Evolutionary conservation across 2,113 vertebrate species (phyloP).

Genomic region (Synodontis membranacea): DNA sequence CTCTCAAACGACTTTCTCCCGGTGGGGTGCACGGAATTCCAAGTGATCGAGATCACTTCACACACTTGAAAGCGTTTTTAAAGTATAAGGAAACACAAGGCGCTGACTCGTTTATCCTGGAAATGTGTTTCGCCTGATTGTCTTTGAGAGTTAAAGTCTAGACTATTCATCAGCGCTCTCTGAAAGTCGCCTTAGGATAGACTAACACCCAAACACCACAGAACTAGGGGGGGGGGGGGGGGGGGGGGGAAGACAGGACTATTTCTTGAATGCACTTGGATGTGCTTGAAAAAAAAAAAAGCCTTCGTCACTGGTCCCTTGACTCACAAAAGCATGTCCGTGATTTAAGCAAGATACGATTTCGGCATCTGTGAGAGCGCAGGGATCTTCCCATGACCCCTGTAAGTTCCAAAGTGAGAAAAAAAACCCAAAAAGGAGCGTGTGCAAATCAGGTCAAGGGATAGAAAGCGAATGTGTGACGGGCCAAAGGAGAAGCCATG

Average conservation of each 20-base stretch:
- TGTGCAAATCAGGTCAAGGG: constrained; percentile 28
- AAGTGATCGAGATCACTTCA: constrained; percentile 12
- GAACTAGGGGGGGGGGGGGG: too few species aligned
- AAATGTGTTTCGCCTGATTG: constrained; percentile 1
- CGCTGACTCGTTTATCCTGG: not conserved
- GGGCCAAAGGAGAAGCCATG: not conserved
- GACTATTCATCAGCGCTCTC: constrained; percentile 18
- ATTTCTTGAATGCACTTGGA: constrained; percentile 53
- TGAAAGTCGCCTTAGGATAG: not conserved
- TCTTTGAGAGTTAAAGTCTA: constrained; percentile 10
- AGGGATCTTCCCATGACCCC: constrained; percentile 69
- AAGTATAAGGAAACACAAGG: constrained; percentile 1
- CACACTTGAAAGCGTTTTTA: constrained; percentile 9
- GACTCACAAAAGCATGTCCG: constrained; percentile 49
- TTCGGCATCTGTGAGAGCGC: constrained; percentile 58
- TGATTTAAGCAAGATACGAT: constrained; percentile 62
- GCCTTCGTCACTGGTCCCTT: constrained; percentile 36
- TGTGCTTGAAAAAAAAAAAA: constrained; percentile 54
- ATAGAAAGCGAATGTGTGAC: not conserved
- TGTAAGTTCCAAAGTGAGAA: constrained; percentile 35
- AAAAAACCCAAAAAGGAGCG: too few species aligned
- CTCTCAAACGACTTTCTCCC: not conserved
- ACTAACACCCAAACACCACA: constrained; percentile 22
- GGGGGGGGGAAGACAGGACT: too few species aligned
- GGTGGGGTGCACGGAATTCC: not conserved